Conservation (phyloP, 2,797 vertebrate species). For the Buceros bicornis region DNA sequence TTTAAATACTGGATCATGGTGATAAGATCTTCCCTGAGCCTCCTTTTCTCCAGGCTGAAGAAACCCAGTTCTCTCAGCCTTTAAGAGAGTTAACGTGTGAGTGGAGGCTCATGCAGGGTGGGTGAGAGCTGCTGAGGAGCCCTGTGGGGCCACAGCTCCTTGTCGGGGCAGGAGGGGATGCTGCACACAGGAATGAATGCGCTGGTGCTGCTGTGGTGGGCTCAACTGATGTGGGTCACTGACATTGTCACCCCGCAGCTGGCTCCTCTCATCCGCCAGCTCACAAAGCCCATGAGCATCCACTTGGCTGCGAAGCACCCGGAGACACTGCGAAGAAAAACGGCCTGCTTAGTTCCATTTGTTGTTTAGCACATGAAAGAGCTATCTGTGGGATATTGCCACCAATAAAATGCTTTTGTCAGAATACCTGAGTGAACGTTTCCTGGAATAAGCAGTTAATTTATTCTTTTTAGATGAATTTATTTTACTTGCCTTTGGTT, state of each 20-base stretch:
- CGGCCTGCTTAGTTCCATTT: accelerated
- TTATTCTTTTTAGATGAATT: constrained; percentile 2
- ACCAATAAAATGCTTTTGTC: not conserved
- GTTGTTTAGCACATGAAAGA: not conserved
- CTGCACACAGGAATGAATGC: accelerated
- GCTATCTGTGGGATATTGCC: not conserved
- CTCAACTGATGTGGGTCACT: accelerated
- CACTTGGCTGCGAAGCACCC: accelerated
- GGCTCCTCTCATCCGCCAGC: not conserved
- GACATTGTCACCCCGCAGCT: not conserved
- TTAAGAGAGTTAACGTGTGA: accelerated
- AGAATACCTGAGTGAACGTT: not conserved
- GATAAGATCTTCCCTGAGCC: too few relatives aligned
- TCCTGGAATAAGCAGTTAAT: not conserved
- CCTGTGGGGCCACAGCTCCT: not conserved
- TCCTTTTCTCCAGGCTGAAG: not conserved
- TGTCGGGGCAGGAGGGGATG: not conserved
- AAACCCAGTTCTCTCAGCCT: not conserved
- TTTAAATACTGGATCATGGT: too few relatives aligned
- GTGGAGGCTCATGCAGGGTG: accelerated
- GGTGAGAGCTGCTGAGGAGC: accelerated
- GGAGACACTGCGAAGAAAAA: not conserved
- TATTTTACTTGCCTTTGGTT: constrained; percentile 5
- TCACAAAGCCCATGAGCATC: accelerated
- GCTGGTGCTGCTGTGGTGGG: accelerated